Percentiles rank a stretch among this genome's conserved stretches.
These are phyloP conservation scores for Tineola bisselliella DNA, from an alignment of 2,888 invertebrate species.

Conservation along the genomic window DNA sequence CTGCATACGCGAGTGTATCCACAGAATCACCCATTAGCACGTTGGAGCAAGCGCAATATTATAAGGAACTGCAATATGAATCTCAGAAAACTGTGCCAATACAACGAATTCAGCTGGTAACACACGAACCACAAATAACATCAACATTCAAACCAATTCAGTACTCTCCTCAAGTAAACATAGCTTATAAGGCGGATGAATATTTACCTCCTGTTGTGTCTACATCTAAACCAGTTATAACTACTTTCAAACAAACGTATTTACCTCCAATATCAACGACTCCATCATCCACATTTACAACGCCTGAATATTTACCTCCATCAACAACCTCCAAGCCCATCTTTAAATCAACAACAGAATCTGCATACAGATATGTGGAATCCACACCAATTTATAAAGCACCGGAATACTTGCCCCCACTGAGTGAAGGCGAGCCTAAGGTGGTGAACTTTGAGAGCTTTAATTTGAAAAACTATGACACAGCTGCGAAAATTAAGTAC, in stretches of 20 bases:
- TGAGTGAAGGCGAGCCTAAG: slow-evolving; percentile 22
- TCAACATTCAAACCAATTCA: slow-evolving; percentile 36
- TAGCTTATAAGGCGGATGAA: slow-evolving; percentile 47
- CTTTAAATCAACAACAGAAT: slow-evolving; percentile 23
- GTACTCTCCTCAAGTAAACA: slow-evolving; percentile 50
- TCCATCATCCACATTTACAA: slow-evolving; percentile 29
- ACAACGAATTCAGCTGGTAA: slow-evolving; percentile 33
- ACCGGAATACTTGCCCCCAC: slow-evolving; percentile 49
- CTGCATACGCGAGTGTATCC: slow-evolving; percentile 21
- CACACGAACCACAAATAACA: slow-evolving; percentile 33
- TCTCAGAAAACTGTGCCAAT: slow-evolving; percentile 17
- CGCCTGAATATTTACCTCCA: slow-evolving; percentile 27
- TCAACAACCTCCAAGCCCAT: slow-evolving; percentile 27
- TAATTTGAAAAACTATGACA: slow-evolving; percentile 27
- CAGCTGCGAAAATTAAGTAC: slow-evolving; percentile 26
- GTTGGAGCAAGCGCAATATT: slow-evolving; percentile 29
- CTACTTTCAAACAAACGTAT: slow-evolving; percentile 17
- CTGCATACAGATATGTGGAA: slow-evolving; percentile 29
- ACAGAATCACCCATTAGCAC: slow-evolving; percentile 25
- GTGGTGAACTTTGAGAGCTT: slow-evolving; percentile 32
- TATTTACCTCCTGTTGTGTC: slow-evolving; percentile 44
- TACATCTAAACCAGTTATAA: slow-evolving; percentile 15
- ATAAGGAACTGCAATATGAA: slow-evolving; percentile 29
- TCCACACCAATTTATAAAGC: slow-evolving; percentile 33
- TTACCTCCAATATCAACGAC: slow-evolving; percentile 20